Evolutionary conservation across 2,797 vertebrate species (phyloP).

Genomic region (Cygnus olor): DNA sequence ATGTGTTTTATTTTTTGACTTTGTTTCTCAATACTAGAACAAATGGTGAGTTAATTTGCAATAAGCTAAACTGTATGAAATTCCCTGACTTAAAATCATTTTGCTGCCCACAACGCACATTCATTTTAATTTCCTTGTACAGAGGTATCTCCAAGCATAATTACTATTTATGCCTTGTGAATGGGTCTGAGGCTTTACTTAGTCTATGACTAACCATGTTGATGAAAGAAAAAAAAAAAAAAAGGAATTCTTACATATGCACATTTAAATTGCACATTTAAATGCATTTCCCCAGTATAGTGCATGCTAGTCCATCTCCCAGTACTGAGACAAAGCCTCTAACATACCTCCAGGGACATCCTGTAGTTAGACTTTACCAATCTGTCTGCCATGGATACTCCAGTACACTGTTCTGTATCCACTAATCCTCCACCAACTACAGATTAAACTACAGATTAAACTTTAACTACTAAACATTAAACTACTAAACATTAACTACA

Average conservation of each 20-base stretch:
- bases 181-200: neutral
- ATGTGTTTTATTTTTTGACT: neutral
- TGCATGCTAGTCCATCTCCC: neutral
- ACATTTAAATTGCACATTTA: neutral
- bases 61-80: neutral
- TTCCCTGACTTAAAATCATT: neutral
- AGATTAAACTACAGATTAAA: neutral
- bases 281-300: neutral
- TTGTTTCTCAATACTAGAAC: neutral
- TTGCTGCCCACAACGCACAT: neutral
- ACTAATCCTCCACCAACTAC: neutral
- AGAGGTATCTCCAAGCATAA: neutral
- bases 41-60: neutral
- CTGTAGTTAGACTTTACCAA: neutral
- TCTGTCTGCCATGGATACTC: neutral
- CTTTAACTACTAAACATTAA: no score
- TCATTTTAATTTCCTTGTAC: neutral
- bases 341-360: neutral
- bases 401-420: rapidly evolving
- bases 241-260: no score
- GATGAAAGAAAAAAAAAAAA: no score
- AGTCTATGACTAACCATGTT: neutral
- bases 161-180: rapidly evolving
- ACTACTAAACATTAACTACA: neutral
- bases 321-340: neutral